These are phyloP conservation scores for Lepidurus packardi DNA, from an alignment of 1,140 invertebrate species.

Conservation along the genomic window DNA sequence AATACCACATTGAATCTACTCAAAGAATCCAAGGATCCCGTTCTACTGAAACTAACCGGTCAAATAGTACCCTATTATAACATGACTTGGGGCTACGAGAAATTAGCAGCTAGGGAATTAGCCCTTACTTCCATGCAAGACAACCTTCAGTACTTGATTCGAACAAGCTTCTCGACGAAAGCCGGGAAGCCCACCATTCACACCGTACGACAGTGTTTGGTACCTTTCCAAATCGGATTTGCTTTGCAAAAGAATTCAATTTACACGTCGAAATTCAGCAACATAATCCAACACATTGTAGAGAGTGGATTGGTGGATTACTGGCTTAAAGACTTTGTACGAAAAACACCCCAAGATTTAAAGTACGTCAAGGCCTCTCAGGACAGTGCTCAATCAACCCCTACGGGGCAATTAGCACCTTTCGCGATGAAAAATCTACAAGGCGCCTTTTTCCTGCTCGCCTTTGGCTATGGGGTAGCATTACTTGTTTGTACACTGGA, in stretches of 20 bases:
- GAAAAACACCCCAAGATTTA: not conserved
- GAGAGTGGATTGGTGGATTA: slow-evolving; percentile 35
- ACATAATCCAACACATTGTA: slow-evolving; percentile 34
- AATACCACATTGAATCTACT: slow-evolving; percentile 36
- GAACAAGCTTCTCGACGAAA: slow-evolving; percentile 32
- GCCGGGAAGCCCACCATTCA: slow-evolving; percentile 34
- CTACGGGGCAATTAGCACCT: not conserved
- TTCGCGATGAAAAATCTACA: not conserved
- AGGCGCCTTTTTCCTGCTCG: not conserved
- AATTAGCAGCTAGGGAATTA: slow-evolving; percentile 33
- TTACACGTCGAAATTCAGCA: slow-evolving; percentile 33
- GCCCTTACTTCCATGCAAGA: slow-evolving; percentile 36
- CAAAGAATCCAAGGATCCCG: slow-evolving; percentile 34
- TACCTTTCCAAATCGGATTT: slow-evolving; percentile 36
- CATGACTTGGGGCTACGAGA: slow-evolving; percentile 33
- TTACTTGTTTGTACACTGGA: not conserved
- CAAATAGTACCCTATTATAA: slow-evolving; percentile 35
- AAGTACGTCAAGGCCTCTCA: not conserved
- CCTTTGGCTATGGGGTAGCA: not conserved
- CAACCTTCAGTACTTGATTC: slow-evolving; percentile 33
- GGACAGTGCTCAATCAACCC: not conserved
- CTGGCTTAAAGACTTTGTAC: not conserved
- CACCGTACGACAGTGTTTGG: slow-evolving; percentile 35
- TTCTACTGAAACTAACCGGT: slow-evolving; percentile 30
- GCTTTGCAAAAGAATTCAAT: slow-evolving; percentile 38